Conservation (phyloP, 2,113 vertebrate genomes). For the Tetraodon nigroviridis region DNA sequence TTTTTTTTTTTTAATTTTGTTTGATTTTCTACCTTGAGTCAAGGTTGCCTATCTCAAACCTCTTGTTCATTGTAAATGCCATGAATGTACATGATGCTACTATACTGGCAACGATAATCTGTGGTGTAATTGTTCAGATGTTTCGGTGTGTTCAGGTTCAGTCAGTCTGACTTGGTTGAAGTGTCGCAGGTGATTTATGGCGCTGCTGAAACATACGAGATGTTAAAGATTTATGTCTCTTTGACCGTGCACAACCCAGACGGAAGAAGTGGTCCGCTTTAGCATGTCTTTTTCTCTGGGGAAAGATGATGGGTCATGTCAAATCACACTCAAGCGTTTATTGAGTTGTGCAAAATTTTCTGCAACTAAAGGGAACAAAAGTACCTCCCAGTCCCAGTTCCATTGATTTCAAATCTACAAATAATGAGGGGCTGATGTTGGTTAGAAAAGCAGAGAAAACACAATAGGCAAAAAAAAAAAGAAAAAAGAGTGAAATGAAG, state of each 20-base stretch:
- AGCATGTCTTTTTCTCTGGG: not conserved
- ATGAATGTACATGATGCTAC: conserved; percentile 57
- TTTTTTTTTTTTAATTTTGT: conserved; percentile 4
- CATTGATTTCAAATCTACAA: not conserved
- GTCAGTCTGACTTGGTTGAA: conserved; percentile 20
- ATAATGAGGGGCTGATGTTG: not conserved
- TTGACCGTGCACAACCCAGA: not conserved
- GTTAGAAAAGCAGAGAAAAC: not conserved
- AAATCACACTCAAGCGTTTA: conserved; percentile 25
- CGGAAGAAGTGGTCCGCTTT: not conserved
- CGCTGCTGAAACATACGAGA: conserved; percentile 28
- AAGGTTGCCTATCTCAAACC: conserved; percentile 22
- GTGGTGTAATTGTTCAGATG: conserved; percentile 50
- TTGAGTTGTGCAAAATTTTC: conserved; percentile 1
- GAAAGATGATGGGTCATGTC: conserved; percentile 4
- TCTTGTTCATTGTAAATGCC: conserved; percentile 59
- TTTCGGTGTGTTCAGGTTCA: conserved; percentile 37
- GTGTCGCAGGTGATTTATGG: conserved; percentile 7
- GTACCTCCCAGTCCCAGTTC: not conserved
- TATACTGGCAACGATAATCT: conserved; percentile 39
- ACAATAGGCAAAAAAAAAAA: not conserved
- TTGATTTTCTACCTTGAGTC: conserved; percentile 32
- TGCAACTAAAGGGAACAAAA: conserved; percentile 3
- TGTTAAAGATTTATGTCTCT: conserved; percentile 26
- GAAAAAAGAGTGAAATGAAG: not conserved